These are phyloP conservation scores for Acanthaster planci DNA, from an alignment of 35 echinoderm and acorn worm genomes.

Conservation along the genomic window DNA sequence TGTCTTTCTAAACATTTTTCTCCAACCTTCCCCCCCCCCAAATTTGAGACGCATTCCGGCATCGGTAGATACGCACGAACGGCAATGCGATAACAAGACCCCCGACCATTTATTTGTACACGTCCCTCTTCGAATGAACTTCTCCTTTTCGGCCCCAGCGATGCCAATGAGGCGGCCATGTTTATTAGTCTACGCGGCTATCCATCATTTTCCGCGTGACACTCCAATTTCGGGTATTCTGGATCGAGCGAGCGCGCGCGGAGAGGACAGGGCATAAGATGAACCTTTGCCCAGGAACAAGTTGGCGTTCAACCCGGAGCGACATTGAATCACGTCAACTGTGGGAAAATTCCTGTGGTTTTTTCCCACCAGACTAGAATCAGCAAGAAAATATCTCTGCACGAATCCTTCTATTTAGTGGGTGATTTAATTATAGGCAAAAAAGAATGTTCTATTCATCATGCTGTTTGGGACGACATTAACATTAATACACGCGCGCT, in stretches of 20 bases:
- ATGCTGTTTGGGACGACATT: no score
- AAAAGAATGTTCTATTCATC: no score
- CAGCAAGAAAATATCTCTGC: no score
- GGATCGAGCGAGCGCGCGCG: no score
- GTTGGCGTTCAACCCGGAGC: no score
- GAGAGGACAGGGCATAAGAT: no score
- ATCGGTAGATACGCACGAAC: slow-evolving; percentile 18
- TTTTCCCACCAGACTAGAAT: no score
- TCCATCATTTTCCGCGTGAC: slow-evolving; percentile 8
- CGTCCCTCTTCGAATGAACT: background rate
- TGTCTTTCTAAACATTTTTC: background rate
- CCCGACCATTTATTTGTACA: slow-evolving; percentile 6
- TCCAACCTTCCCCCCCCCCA: background rate
- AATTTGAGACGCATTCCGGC: background rate
- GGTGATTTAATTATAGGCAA: no score
- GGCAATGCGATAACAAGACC: slow-evolving; percentile 2
- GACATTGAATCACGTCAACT: no score
- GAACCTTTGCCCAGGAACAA: slow-evolving; percentile 5
- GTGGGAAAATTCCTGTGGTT: no score
- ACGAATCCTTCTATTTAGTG: no score
- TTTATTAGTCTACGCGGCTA: slow-evolving; percentile 5
- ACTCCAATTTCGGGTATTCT: background rate
- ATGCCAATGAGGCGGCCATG: background rate
- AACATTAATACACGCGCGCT: no score
- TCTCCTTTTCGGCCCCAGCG: background rate